A percentile compares a stretch with the other conserved stretches of the same genome.
Conservation (phyloP, 2,113 vertebrate species). For the Eulacestoma nigropectus region DNA sequence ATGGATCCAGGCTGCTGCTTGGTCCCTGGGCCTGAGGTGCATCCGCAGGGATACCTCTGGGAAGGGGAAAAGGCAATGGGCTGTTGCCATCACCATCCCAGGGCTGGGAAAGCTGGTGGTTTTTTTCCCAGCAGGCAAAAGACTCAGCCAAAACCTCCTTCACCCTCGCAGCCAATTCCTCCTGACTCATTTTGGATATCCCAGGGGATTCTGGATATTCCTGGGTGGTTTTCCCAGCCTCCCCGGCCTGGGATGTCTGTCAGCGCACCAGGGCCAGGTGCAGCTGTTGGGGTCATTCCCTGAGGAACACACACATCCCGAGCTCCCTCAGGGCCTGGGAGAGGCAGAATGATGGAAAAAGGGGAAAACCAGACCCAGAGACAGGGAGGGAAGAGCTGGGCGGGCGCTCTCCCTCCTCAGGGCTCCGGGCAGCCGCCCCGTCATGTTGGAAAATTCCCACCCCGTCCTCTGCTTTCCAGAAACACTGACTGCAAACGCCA, state of each 20-base stretch:
- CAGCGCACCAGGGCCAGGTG: background rate
- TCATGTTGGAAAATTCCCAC: background rate
- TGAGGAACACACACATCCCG: background rate
- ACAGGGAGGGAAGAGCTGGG: background rate
- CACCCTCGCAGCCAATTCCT: fast-evolving
- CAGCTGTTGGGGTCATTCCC: background rate
- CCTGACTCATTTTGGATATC: background rate
- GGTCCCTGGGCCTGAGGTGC: background rate
- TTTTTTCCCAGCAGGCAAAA: background rate
- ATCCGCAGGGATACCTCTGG: background rate
- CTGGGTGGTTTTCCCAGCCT: background rate
- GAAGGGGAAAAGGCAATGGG: background rate
- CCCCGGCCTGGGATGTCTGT: background rate
- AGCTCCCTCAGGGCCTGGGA: background rate
- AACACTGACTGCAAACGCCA: background rate
- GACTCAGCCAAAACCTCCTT: background rate
- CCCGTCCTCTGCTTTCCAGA: background rate
- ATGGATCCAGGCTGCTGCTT: background rate
- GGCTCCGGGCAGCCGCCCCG: fast-evolving
- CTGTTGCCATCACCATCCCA: background rate
- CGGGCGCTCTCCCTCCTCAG: background rate
- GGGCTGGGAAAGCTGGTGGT: background rate
- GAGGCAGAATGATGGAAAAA: background rate
- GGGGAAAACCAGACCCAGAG: background rate
- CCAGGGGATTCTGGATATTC: background rate